phyloP scores from a whole-genome alignment of 2,797 vertebrate species.

The Anisognathus igniventris region DNA sequence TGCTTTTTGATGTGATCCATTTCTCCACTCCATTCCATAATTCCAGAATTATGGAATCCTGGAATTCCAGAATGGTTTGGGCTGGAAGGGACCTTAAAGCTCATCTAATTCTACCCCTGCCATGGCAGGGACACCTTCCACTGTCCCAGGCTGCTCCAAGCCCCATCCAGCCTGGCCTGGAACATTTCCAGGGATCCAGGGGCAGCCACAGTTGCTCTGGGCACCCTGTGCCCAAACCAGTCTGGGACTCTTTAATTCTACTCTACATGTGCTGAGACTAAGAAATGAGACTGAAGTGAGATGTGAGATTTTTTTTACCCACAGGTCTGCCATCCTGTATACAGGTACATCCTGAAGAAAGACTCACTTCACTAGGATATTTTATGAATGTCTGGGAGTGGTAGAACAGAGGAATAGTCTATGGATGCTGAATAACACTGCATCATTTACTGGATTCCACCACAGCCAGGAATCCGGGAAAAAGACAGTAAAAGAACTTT shows the following conservation, averaged over 20 bases:
- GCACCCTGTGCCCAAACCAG: neutral
- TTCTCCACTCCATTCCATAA: neutral
- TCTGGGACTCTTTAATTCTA: neutral
- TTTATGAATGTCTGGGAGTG: neutral
- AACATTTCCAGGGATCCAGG: neutral
- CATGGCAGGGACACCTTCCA: neutral
- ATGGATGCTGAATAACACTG: neutral
- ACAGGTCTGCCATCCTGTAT: neutral
- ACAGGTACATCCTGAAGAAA: neutral
- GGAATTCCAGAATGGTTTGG: neutral
- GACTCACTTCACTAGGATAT: neutral
- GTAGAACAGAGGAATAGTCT: neutral
- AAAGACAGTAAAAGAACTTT: constrained; percentile 33
- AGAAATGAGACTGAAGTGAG: neutral
- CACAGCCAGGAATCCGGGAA: constrained; percentile 55
- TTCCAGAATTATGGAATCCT: neutral
- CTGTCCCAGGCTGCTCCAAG: fast-evolving
- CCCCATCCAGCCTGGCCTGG: fast-evolving
- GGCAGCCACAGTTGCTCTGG: neutral
- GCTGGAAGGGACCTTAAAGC: neutral
- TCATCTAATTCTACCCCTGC: fast-evolving
- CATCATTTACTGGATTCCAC: constrained; percentile 46
- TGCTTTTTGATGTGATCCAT: neutral
- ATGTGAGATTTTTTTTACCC: neutral
- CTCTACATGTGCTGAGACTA: neutral